Evolutionary conservation across 2,888 invertebrate species (phyloP).

Genomic region (Tipula vernalis): DNA sequence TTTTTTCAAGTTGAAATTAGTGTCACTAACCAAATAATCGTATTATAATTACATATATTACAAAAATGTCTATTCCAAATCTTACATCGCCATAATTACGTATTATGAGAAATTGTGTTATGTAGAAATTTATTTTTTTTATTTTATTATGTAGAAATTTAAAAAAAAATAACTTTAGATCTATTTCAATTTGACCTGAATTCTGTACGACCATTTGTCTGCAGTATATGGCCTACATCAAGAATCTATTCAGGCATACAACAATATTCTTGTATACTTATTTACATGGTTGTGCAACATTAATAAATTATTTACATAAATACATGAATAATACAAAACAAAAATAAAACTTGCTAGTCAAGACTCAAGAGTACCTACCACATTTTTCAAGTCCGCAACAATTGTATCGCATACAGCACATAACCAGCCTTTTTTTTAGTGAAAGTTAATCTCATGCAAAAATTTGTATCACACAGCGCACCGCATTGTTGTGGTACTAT

Average conservation of each 20-base stretch:
- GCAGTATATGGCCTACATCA: neutral
- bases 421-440: neutral
- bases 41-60: neutral
- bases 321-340: too few species aligned
- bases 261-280: neutral
- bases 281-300: neutral
- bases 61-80: neutral
- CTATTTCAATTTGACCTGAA: neutral
- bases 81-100: neutral
- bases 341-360: neutral
- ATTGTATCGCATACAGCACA: neutral
- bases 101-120: neutral
- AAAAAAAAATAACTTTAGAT: too few species aligned
- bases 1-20: neutral
- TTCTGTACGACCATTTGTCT: neutral
- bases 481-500: neutral
- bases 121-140: too few species aligned
- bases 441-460: neutral
- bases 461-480: neutral
- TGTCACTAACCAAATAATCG: neutral
- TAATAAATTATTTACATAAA: neutral
- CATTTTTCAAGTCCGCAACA: neutral
- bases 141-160: too few species aligned
- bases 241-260: neutral
- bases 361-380: neutral